Evolutionary conservation across 2,888 invertebrate species (phyloP).

Genomic region (Cosmia pyralina): DNA sequence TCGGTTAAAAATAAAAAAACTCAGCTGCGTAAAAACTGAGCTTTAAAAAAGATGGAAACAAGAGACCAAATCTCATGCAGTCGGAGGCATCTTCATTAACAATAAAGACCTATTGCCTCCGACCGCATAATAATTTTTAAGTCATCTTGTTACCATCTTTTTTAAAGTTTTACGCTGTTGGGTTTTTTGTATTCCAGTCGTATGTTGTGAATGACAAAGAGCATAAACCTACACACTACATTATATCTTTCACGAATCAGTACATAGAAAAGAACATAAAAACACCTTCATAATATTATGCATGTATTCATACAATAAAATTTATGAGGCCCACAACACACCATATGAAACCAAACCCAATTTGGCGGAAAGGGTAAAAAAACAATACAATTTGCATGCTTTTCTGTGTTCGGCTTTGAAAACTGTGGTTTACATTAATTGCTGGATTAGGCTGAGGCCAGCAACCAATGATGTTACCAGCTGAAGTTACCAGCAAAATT

Average conservation of each 20-base stretch:
- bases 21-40: too few species aligned
- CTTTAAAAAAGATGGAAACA: too few species aligned
- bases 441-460: too few species aligned
- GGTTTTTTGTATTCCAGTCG: too few species aligned
- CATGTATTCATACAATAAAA: slow-evolving; percentile 56
- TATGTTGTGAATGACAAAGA: not conserved
- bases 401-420: slow-evolving; percentile 44
- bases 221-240: not conserved
- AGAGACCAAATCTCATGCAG: too few species aligned
- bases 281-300: slow-evolving; percentile 40
- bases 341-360: slow-evolving; percentile 43
- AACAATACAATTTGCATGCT: slow-evolving; percentile 56
- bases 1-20: too few species aligned
- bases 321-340: slow-evolving; percentile 37
- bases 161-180: too few species aligned
- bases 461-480: too few species aligned
- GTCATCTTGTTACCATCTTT: too few species aligned
- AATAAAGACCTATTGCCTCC: too few species aligned
- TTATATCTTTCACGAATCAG: slow-evolving; percentile 10
- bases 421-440: not conserved
- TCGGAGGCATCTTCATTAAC: too few species aligned
- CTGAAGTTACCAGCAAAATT: not conserved
- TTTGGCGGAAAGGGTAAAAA: slow-evolving; percentile 52
- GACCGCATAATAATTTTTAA: too few species aligned
- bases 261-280: slow-evolving; percentile 10